A percentile compares a stretch with the other conserved stretches of the same genome.
Conservation (phyloP, 2,888 invertebrate species). For the Endotricha flammealis region DNA sequence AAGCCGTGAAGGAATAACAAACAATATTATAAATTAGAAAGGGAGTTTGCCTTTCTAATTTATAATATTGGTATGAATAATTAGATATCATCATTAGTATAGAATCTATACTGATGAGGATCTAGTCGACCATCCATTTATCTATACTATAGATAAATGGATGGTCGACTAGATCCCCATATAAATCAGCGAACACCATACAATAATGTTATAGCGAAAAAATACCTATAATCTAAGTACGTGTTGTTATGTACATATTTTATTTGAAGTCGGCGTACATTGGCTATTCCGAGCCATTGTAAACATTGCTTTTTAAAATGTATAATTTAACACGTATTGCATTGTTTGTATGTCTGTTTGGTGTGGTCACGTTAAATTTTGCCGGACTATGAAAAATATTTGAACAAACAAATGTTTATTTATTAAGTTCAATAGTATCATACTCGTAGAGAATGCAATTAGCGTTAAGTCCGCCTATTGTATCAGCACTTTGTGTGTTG, state of each 20-base stretch:
- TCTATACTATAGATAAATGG: no score
- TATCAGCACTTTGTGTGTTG: no score
- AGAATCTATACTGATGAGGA: no score
- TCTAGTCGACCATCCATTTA: no score
- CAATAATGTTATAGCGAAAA: slow-evolving; percentile 23
- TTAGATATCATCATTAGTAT: no score
- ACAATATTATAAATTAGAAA: no score
- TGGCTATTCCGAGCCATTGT: slow-evolving; percentile 14
- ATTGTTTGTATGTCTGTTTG: slow-evolving; percentile 7
- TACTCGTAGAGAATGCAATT: no score
- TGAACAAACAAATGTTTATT: slow-evolving; percentile 3
- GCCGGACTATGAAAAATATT: slow-evolving; percentile 2
- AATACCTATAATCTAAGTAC: slow-evolving; percentile 31
- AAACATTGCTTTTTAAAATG: slow-evolving; percentile 15
- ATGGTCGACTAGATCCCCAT: slow-evolving; percentile 4
- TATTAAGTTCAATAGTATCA: no score
- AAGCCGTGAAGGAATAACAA: no score
- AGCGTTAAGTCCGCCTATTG: no score
- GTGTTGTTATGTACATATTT: slow-evolving; percentile 41
- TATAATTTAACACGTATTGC: slow-evolving; percentile 22
- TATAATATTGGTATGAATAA: no score
- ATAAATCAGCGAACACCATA: slow-evolving; percentile 1
- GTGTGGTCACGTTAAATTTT: slow-evolving; percentile 2
- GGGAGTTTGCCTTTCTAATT: no score
- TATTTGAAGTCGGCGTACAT: slow-evolving; percentile 21